Evolutionary conservation across 2,113 vertebrate genomes (phyloP).

Genomic region (Heterotilapia buettikoferi): DNA sequence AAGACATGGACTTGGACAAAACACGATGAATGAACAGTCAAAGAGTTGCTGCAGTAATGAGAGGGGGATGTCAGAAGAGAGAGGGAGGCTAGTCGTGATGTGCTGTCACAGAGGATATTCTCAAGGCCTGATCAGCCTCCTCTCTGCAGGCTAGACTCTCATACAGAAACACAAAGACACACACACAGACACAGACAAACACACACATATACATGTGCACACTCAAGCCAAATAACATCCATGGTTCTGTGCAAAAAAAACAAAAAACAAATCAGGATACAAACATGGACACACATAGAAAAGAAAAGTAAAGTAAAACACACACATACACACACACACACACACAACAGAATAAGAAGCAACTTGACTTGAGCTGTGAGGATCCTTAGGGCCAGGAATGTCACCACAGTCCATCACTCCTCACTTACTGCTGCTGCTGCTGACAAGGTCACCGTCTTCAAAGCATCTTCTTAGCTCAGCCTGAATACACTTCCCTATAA

Average conservation of each 20-base stretch:
- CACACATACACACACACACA: not conserved
- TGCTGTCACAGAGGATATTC: slow-evolving; percentile 64
- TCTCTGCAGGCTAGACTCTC: slow-evolving; percentile 35
- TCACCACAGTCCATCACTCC: slow-evolving; percentile 42
- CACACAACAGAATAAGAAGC: slow-evolving; percentile 5
- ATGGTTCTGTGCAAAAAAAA: not conserved
- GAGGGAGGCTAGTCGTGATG: slow-evolving; percentile 35
- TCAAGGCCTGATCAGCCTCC: slow-evolving; percentile 55
- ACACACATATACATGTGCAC: not conserved
- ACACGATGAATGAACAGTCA: slow-evolving; percentile 44
- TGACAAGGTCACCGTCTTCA: slow-evolving; percentile 60
- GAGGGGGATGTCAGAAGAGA: slow-evolving; percentile 41
- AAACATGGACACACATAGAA: not conserved
- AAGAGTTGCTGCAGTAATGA: slow-evolving; percentile 42
- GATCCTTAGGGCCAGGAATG: slow-evolving; percentile 26
- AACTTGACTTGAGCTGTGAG: slow-evolving; percentile 27
- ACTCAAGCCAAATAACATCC: slow-evolving; percentile 23
- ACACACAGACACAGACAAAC: not conserved
- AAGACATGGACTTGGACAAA: slow-evolving; percentile 30
- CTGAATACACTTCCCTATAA: not conserved
- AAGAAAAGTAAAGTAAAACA: not conserved
- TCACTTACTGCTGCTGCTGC: slow-evolving; percentile 8
- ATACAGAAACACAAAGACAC: slow-evolving; percentile 9
- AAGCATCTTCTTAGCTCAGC: slow-evolving; percentile 14
- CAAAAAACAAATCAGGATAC: not conserved